A percentile compares a stretch with the other conserved stretches of the same genome.
Evolutionary conservation across 2,113 vertebrate species (phyloP).

Genomic region (Lonchura striata): DNA sequence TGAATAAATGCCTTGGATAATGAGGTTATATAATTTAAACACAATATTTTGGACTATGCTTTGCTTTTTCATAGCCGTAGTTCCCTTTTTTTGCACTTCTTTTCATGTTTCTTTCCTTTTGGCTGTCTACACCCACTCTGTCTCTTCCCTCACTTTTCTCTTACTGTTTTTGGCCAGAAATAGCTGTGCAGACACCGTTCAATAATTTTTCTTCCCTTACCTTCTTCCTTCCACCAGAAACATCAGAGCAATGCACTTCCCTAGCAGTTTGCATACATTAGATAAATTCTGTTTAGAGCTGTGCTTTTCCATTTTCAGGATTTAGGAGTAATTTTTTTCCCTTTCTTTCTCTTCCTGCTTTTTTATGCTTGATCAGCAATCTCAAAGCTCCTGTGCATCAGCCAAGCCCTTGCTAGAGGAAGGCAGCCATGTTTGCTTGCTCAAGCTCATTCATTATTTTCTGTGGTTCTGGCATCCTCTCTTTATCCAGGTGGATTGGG

Average conservation of each 20-base stretch:
- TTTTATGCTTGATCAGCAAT: neutral
- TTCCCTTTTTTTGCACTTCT: neutral
- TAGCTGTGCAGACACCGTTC: neutral
- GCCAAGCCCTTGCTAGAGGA: neutral
- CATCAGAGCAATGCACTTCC: neutral
- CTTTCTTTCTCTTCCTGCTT: neutral
- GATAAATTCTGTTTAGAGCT: neutral
- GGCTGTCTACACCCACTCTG: neutral
- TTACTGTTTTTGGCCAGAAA: neutral
- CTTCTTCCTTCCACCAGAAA: neutral
- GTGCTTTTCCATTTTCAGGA: neutral
- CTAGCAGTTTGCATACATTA: neutral
- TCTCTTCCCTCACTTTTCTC: neutral
- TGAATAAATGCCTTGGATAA: neutral
- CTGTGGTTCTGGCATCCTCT: neutral
- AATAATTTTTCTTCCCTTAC: neutral
- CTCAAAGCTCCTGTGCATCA: neutral
- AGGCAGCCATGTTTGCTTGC: neutral
- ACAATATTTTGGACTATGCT: neutral
- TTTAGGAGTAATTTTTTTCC: neutral
- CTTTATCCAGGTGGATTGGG: neutral
- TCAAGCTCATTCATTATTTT: neutral
- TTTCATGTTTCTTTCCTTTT: neutral
- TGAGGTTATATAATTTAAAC: neutral
- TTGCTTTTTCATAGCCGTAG: neutral